Conservation (phyloP, 2,888 invertebrate genomes). For the Hyles lineata region DNA sequence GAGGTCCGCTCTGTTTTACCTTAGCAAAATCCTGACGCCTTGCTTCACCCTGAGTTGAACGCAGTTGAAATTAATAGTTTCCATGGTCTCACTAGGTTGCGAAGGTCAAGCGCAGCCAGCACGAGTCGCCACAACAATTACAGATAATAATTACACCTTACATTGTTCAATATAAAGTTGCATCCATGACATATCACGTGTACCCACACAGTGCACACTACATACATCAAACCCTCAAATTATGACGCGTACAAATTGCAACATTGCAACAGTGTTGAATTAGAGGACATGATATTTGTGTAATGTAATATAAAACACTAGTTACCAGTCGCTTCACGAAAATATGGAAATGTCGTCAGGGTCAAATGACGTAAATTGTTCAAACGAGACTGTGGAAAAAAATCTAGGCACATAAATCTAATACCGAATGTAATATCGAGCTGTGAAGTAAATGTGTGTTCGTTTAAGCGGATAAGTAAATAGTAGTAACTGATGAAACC, state of each 20-base stretch:
- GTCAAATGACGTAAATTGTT: slow-evolving; percentile 47
- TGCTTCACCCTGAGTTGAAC: neutral
- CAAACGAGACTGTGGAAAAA: slow-evolving; percentile 35
- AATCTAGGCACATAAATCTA: slow-evolving; percentile 35
- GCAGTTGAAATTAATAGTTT: neutral
- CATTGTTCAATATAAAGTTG: slow-evolving; percentile 33
- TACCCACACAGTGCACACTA: slow-evolving; percentile 10
- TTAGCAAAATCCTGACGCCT: neutral
- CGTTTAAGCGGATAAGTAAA: neutral
- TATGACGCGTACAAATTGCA: slow-evolving; percentile 46
- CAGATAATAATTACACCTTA: slow-evolving; percentile 34
- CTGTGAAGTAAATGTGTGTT: neutral
- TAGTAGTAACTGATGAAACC: neutral
- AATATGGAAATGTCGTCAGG: slow-evolving; percentile 49
- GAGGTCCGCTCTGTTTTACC: neutral
- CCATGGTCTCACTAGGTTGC: slow-evolving; percentile 1
- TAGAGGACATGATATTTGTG: slow-evolving; percentile 42
- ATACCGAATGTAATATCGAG: slow-evolving; percentile 35
- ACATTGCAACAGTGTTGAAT: slow-evolving; percentile 44
- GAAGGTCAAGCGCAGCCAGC: slow-evolving; percentile 21
- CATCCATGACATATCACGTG: slow-evolving; percentile 47
- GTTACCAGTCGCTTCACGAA: slow-evolving; percentile 41
- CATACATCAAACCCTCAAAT: slow-evolving; percentile 41
- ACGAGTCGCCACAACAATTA: slow-evolving; percentile 27
- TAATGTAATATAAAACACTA: slow-evolving; percentile 39